Base-by-base conservation (phyloP, 2,888 invertebrate genomes). In the Campaea margaritaria region DNA sequence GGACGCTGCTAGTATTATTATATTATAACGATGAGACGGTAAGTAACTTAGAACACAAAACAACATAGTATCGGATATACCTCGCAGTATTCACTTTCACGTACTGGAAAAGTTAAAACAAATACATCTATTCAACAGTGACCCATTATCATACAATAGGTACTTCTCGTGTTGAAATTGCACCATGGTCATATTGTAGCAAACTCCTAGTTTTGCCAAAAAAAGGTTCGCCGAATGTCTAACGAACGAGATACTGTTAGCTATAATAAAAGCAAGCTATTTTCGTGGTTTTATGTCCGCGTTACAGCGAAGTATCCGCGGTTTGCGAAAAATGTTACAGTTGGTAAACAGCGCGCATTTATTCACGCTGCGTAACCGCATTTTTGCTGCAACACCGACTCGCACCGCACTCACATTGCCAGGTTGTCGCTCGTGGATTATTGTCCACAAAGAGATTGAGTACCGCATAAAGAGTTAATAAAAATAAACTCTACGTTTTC, bases 291-390 rank as follows among this genome's bases (percentile, higher is more conserved):
- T 49, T 21, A 39, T 21, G 21, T 27, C 10, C 39, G 28, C 41
- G 13, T 41, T 41, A 41, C 14, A 41, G 39, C 49, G 39, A 9
- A 15, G 28, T 41, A 7, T n/a, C 34, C 0, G 49, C 41, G 41
- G 49, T 41, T 27, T 49, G 39, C 28, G 13, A 39, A 48, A 49
- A 49, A 41, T 41, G 14, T 28, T 39, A 49, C 36, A 16, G 31
- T 13, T 16, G 47, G 47, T 16, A 28, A 39, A 16, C 34, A 43
- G 34, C 15, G 5, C 8, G 12, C 27, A 12, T 49, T 49, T 41
- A 28, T 41, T 39, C 14, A 49, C 49, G 36, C 36, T 10, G n/a
- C 11, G 12, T n/a, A n/a, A 36, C 36, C 41, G 28, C 41, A 28
- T 39, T 39, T 49, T 49, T 41, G 41, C 8, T 39, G 41, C 41